These are phyloP conservation scores for Theristus sp. DNA, from an alignment of 2,888 invertebrate species.

Conservation along the genomic window DNA sequence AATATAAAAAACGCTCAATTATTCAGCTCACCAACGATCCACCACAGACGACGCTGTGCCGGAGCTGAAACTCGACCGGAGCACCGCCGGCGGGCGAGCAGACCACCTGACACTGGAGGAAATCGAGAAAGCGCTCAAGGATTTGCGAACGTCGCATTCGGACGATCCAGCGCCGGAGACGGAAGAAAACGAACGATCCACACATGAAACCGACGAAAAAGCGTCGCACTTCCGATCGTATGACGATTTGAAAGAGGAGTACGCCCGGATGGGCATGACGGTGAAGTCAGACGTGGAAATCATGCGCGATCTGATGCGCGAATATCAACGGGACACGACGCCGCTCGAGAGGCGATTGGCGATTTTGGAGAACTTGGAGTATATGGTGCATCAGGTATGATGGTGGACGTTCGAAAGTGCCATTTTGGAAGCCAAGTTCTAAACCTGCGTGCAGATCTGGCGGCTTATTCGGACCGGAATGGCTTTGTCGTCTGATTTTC, in stretches of 20 bases:
- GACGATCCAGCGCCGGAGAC: background rate
- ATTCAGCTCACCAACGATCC: too few species aligned
- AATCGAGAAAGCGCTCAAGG: slow-evolving; percentile 6
- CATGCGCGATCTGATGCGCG: slow-evolving; percentile 39
- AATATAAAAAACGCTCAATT: too few species aligned
- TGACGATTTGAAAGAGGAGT: slow-evolving; percentile 47
- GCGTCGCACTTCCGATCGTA: slow-evolving; percentile 39
- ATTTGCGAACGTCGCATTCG: background rate
- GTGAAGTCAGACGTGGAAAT: slow-evolving; percentile 51
- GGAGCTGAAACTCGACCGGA: too few species aligned
- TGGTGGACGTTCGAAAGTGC: too few species aligned
- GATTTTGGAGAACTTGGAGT: slow-evolving; percentile 48
- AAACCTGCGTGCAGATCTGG: too few species aligned
- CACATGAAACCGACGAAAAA: background rate
- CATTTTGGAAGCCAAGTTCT: too few species aligned
- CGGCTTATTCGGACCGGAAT: too few species aligned
- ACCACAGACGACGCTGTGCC: too few species aligned
- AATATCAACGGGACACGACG: slow-evolving; percentile 30
- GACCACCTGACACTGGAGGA: slow-evolving; percentile 8
- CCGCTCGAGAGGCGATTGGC: slow-evolving; percentile 33
- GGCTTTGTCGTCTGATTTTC: too few species aligned
- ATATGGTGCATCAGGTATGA: slow-evolving; percentile 48
- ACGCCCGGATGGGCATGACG: slow-evolving; percentile 43
- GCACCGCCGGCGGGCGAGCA: too few species aligned
- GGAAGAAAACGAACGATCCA: slow-evolving; percentile 4